Conservation (phyloP, 2,113 vertebrate species). For the Alouatta palliata region DNA sequence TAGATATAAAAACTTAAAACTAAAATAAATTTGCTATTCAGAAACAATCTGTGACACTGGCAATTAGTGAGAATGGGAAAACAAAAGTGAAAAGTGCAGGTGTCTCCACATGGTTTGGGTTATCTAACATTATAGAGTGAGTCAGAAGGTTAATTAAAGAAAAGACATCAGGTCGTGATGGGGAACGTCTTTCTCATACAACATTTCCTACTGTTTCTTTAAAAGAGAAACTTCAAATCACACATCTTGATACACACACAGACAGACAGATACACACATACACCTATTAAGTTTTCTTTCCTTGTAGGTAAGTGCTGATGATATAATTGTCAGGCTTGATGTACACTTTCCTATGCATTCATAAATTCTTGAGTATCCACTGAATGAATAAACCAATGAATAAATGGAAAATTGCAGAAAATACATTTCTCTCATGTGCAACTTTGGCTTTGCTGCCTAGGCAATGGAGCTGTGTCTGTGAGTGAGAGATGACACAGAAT, state of each 20-base stretch:
- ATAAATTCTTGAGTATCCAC: neutral
- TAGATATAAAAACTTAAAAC: slow-evolving; percentile 5
- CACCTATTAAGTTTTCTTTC: neutral
- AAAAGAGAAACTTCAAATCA: slow-evolving; percentile 27
- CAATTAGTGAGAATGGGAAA: slow-evolving; percentile 51
- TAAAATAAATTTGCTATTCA: slow-evolving; percentile 46
- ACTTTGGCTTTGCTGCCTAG: neutral
- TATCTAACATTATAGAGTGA: neutral
- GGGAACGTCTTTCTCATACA: slow-evolving; percentile 42
- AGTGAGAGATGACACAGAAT: neutral
- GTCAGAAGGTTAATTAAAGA: slow-evolving; percentile 63
- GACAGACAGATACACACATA: neutral
- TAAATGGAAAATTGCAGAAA: neutral
- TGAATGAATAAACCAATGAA: neutral
- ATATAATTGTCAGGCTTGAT: neutral
- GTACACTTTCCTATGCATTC: neutral
- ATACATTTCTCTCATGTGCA: neutral
- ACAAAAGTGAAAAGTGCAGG: slow-evolving; percentile 49
- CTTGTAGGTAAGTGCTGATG: neutral
- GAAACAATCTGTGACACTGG: slow-evolving; percentile 44
- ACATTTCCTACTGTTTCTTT: slow-evolving; percentile 60
- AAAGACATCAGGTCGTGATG: slow-evolving; percentile 22
- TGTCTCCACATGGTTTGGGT: slow-evolving; percentile 26
- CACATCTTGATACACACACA: neutral
- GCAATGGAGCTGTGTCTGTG: neutral